Evolutionary conservation across 2,888 invertebrate species (phyloP), one percentile per base, ranked within the genome.

Genomic region (Xylota sylvarum): DNA sequence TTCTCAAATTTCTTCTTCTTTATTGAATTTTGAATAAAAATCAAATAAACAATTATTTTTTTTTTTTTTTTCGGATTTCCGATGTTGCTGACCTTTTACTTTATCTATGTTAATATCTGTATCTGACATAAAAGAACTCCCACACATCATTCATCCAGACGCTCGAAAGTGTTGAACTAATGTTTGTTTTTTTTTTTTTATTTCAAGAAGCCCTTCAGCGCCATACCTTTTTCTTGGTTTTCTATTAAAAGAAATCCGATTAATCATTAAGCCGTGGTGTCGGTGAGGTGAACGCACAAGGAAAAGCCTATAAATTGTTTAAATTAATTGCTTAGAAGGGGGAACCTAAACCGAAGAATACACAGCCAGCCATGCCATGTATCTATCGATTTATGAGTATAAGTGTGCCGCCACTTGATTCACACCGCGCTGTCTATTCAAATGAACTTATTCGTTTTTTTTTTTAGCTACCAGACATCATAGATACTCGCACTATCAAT

Each of bases 131-230:
- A 58, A 14, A 43, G 7, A 37, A 40, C 37, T 48, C 48, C 19
- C 23, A 32, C 50, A 52, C 27, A 52, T 52, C 40, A 50, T n/a
- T 64, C 64, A 77, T 58, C 6, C 30, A 23, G 30, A 62, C 27
- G 52, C 12, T 23, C 1, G 2, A 27, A 43, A 14, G 30, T 70
- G 30, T 43, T 70, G 46, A 55, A 30, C 30, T 12, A 19, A 17
- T 30, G 14, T 27, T 73, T 32, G n/a, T 43, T 74, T 64, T 55
- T 27, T 32, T 35, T 27, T 52, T 5, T 43, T 56, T 69, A 43
- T 62, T 60, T 77, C 14, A 23, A 67, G 37, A 43, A 74, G 60
- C 80, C 80, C 74, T 80, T 67, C 50, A 60, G 27, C 17, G 55
- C 14, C 30, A 19, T 35, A 19, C 52, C 50, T 77, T 17, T 35